Conservation (phyloP, 2,113 vertebrate genomes). For the Percina caprodes region DNA sequence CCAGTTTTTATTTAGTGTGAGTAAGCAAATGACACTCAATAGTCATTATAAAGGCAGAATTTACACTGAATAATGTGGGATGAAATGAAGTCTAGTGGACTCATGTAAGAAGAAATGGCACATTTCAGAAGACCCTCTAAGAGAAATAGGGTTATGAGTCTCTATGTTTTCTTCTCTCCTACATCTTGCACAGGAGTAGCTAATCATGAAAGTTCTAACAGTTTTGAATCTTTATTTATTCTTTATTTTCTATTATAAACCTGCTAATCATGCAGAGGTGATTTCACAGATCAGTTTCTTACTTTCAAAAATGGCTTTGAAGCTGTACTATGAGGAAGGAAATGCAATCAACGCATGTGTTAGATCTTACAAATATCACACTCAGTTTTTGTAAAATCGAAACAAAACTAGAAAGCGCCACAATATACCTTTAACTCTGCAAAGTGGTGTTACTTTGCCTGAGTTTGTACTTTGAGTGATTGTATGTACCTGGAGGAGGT, state of each 20-base stretch:
- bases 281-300: background rate
- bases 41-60: background rate
- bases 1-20: background rate
- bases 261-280: background rate
- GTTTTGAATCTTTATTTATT: too few relatives aligned
- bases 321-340: background rate
- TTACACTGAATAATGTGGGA: background rate
- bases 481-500: slow-evolving; percentile 80
- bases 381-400: too few relatives aligned
- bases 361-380: too few relatives aligned
- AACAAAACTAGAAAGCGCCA: background rate
- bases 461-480: background rate
- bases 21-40: background rate
- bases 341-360: too few relatives aligned
- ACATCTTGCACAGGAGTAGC: too few relatives aligned
- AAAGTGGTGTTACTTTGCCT: background rate
- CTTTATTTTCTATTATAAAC: too few relatives aligned
- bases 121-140: background rate
- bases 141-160: background rate
- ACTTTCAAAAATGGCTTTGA: background rate
- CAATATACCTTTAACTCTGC: background rate
- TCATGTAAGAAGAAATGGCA: background rate
- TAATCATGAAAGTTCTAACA: too few relatives aligned
- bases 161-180: background rate
- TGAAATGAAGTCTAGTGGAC: background rate